A percentile compares a stretch with the other conserved stretches of the same genome.
Conservation (phyloP, 2,888 invertebrate species). For the Leuctra nigra region DNA sequence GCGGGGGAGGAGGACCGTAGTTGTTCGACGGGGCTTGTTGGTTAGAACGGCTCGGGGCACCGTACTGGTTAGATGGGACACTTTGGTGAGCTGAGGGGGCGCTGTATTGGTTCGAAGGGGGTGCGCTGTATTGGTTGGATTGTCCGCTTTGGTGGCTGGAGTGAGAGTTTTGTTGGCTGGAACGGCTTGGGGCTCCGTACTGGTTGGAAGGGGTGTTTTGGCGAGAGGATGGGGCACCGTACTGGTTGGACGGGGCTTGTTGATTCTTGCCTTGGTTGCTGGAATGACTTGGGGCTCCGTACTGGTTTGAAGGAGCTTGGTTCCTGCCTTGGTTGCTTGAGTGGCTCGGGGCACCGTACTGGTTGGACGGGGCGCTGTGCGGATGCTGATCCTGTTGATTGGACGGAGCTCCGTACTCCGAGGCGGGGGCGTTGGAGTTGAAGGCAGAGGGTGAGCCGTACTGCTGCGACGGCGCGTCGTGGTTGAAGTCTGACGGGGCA, state of each 20-base stretch:
- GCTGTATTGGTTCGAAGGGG: constrained; percentile 1
- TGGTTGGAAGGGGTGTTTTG: constrained; percentile 1
- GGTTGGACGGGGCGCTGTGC: constrained; percentile 18
- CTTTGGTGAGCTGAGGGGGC: neutral
- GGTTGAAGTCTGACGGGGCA: constrained; percentile 31
- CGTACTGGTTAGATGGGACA: constrained; percentile 19
- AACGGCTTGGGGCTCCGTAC: constrained; percentile 14
- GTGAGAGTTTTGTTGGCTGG: neutral
- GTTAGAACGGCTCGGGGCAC: constrained; percentile 19
- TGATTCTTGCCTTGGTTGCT: constrained; percentile 20
- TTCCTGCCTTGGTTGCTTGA: neutral
- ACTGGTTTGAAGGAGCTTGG: constrained; percentile 34
- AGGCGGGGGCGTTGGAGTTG: constrained; percentile 22
- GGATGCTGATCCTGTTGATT: constrained; percentile 22
- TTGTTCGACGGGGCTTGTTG: constrained; percentile 4
- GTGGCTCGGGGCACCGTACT: constrained; percentile 24
- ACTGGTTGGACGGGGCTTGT: constrained; percentile 23
- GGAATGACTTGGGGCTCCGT: constrained; percentile 35
- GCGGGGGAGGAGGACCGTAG: constrained; percentile 1
- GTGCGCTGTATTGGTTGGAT: neutral
- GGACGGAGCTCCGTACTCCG: constrained; percentile 37
- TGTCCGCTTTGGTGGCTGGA: constrained; percentile 14
- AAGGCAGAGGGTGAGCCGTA: constrained; percentile 28
- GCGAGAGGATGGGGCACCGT: constrained; percentile 21
- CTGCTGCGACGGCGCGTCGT: constrained; percentile 18